Evolutionary conservation across 2,888 invertebrate genomes (phyloP), one percentile per base, ranked within the genome.

Genomic region (Ganaspis brasiliensis): DNA sequence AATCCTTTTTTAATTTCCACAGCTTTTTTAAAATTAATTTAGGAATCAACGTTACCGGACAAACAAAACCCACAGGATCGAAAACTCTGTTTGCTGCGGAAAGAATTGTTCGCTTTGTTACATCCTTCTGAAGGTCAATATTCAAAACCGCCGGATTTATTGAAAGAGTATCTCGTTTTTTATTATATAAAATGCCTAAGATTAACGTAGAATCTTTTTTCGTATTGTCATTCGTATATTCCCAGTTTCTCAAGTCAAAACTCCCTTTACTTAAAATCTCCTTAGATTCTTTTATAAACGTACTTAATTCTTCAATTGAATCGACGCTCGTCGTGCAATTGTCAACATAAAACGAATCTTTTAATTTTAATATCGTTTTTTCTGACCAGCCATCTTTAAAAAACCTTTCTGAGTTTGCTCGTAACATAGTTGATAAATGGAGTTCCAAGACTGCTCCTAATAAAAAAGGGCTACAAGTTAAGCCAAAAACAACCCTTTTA

Each of bases 201-300:
- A 80, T 75, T 8, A 45, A 49, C 5, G 76, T 80, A 26, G 57
- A 16, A 9, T 77, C 67, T 12, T 72, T 77, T 12, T 16, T 19
- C 3, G 10, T 12, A 59, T n/a, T 21, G 45, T 79, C 78, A n/a
- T 56, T 21, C 2, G 73, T 52, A 70, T 67, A 71, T 67, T 82
- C 79, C 78, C 78, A 79, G 72, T 81, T 75, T 74, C 82, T 67
- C 8, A 83, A 63, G 0, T 83, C 81, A 70, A 84, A 83, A 59
- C 74, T 26, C 19, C 61, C 71, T 3, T 14, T 9, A n/a, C 63
- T 26, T 80, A 83, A 78, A 3, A 82, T 73, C 52, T 71, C 73
- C 10, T 26, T 49, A 1, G 75, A 56, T 56, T 78, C 74, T 2
- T n/a, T 8, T 10, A 78, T 77, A 55, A 80, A 78, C 1, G 45